These are phyloP conservation scores for Colletes collaris DNA, from an alignment of 2,888 invertebrate genomes.

Conservation along the genomic window DNA sequence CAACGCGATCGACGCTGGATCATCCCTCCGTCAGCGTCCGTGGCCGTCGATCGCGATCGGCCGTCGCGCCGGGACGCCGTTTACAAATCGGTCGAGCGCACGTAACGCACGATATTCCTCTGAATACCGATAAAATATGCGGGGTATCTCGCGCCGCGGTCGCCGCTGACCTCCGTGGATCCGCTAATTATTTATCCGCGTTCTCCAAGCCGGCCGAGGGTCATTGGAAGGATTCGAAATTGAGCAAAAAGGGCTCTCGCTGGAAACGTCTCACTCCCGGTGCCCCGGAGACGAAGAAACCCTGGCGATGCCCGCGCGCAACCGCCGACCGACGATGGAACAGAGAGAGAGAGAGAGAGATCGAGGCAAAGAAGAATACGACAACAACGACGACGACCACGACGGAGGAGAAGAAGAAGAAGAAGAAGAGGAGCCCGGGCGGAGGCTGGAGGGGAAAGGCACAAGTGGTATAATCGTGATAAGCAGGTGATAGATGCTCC, in stretches of 20 bases:
- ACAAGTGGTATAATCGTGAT: constrained; percentile 83
- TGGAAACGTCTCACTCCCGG: constrained; percentile 77
- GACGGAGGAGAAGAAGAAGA: constrained; percentile 28
- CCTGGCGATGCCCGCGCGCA: constrained; percentile 25
- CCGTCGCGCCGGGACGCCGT: background rate
- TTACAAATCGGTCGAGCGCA: constrained; percentile 26
- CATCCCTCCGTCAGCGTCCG: background rate
- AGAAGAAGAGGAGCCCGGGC: constrained; percentile 26
- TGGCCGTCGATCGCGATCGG: constrained; percentile 13
- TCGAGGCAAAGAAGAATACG: constrained; percentile 30
- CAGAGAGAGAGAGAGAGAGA: constrained; percentile 28
- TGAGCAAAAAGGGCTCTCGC: constrained; percentile 67
- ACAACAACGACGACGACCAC: constrained; percentile 26
- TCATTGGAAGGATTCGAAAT: constrained; percentile 73
- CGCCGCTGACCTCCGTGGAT: constrained; percentile 41
- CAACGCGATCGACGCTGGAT: too few relatives aligned
- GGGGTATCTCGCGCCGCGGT: constrained; percentile 24
- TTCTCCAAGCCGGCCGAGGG: constrained; percentile 50
- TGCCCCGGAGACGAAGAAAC: constrained; percentile 30
- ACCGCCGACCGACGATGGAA: constrained; percentile 24
- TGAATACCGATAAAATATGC: constrained; percentile 55
- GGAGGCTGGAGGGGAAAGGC: constrained; percentile 70
- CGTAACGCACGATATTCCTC: constrained; percentile 47
- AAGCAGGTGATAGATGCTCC: constrained; percentile 83
- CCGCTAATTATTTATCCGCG: constrained; percentile 69